Base-by-base conservation (phyloP, 1,140 invertebrate species). In the Caenorhabditis inopinata region DNA sequence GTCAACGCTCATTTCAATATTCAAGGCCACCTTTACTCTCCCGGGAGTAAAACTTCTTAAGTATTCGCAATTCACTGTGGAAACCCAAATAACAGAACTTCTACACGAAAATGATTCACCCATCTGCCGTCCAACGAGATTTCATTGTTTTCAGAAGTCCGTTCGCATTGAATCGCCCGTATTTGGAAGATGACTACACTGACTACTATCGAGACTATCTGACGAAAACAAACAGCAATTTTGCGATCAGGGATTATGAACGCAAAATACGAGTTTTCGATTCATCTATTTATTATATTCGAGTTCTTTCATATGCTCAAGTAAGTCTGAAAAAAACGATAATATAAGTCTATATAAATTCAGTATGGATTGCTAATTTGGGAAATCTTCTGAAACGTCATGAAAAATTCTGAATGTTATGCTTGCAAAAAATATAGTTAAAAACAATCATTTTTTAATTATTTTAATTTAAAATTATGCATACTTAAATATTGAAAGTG, bases 1-100 rank as follows among this genome's bases (percentile, higher is more conserved):
- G 58, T 68, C 58, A 68, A 68, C 58, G n/a, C 58, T 68, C 29
- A 68, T 68, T 68, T 68, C 58, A 68, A 68, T 68, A 68, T 68
- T 68, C 58, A 68, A 68, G 58, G 58, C n/a, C 32, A 21, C 16
- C 27, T 32, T 58, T 32, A 16, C 23, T 23, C 49, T 29, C 32
- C n/a, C n/a, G n/a, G 27, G 58, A n/a, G 3, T 38, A 38, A 42
- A 68, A 29, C 38, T 68, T 38, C 58, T 68, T 38, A 68, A 68
- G 58, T 38, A 68, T 68, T 68, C 32, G 38, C 58, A 21, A 68
- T 68, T 68, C 38, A 68, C 58, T 32, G 58, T 29, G 27, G 14
- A 58, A 58, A 21, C 58, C n/a, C 32, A 51, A 51, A 51, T 18
- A 68, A 68, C 35, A 68, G 29, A 68, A 42, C 7, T 9, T 68